Percentiles rank a stretch among this genome's conserved stretches.
These are phyloP conservation scores for Megalops cyprinoides DNA, from an alignment of 2,797 vertebrate genomes.

Conservation along the genomic window DNA sequence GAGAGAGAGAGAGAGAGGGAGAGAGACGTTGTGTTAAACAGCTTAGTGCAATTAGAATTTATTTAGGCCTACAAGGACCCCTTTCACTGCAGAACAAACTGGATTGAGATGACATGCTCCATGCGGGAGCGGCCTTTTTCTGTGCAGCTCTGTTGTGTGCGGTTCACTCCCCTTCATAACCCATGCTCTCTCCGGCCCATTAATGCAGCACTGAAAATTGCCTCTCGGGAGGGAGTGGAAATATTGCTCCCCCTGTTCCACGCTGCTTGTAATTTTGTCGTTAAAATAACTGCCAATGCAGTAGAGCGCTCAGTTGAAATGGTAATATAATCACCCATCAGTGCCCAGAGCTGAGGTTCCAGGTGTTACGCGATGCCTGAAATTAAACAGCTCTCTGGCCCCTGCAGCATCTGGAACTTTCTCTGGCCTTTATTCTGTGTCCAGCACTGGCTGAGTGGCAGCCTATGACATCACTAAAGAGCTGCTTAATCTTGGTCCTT, in stretches of 20 bases:
- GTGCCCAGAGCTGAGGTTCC: background rate
- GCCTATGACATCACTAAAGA: too few relatives aligned
- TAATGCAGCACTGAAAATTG: background rate
- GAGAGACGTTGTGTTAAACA: background rate
- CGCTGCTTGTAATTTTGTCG: background rate
- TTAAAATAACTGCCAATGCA: background rate
- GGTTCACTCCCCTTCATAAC: background rate
- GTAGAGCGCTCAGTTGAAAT: background rate
- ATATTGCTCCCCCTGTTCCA: background rate
- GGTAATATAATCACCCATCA: background rate
- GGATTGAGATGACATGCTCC: background rate
- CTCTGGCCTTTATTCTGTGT: too few relatives aligned
- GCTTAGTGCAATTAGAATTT: conserved; percentile 1
- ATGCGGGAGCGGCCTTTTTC: too few relatives aligned
- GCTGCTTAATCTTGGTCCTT: too few relatives aligned
- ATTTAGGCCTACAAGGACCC: conserved; percentile 5
- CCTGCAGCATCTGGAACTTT: background rate
- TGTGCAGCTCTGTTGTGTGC: background rate
- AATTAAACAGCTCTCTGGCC: too few relatives aligned
- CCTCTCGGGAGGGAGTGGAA: too few relatives aligned
- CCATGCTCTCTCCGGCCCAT: background rate
- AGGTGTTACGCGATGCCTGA: background rate
- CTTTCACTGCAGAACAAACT: background rate
- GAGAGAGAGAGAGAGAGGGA: too few relatives aligned
- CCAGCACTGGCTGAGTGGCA: too few relatives aligned